These are phyloP conservation scores for Sorex maritimensis DNA, from an alignment of 2,797 vertebrate genomes.

Conservation along the genomic window DNA sequence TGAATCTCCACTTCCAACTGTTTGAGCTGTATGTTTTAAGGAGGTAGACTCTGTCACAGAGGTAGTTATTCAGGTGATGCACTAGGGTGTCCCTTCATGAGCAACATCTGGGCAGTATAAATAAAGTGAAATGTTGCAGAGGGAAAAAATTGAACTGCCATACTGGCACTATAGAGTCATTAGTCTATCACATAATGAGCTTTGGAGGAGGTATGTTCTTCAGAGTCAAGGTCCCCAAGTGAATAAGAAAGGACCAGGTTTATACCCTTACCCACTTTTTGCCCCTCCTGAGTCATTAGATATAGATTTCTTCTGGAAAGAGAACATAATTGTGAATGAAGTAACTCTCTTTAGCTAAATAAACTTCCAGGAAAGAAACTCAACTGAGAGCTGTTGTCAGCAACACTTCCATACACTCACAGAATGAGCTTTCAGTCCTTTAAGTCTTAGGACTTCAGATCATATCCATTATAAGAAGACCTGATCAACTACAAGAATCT, in stretches of 20 bases:
- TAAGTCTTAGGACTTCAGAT: neutral
- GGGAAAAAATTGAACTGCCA: neutral
- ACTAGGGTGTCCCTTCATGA: neutral
- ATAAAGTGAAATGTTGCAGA: neutral
- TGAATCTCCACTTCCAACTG: slow-evolving; percentile 8
- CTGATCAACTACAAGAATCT: neutral
- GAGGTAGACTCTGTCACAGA: neutral
- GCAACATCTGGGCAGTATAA: neutral
- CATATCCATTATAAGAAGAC: no score
- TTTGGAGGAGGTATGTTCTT: neutral
- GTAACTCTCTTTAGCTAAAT: neutral
- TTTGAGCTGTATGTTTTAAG: neutral
- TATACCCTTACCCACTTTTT: neutral
- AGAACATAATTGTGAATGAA: neutral
- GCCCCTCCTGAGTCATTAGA: neutral
- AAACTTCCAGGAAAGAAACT: neutral
- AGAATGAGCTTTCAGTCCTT: slow-evolving; percentile 22
- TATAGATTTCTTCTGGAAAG: neutral
- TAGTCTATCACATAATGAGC: neutral
- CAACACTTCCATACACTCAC: neutral
- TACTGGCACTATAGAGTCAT: neutral
- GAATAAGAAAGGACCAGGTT: neutral
- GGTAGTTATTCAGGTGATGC: neutral
- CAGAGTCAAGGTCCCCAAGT: neutral
- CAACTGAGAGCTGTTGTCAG: neutral